These are phyloP conservation scores for Pegoplata infirma DNA, from an alignment of 2,888 invertebrate species.

Conservation along the genomic window DNA sequence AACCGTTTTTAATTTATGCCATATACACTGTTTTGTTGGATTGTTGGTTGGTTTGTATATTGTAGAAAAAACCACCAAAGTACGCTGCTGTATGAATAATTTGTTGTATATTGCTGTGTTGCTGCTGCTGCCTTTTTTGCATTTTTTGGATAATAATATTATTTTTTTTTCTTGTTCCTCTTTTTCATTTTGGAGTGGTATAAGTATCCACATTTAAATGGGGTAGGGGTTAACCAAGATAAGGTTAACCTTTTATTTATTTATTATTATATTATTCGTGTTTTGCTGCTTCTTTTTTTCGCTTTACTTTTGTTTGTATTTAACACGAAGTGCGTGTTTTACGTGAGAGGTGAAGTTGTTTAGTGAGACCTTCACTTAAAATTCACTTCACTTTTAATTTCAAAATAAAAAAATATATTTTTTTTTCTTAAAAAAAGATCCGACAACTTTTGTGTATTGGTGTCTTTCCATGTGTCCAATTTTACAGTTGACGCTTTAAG, in stretches of 20 bases:
- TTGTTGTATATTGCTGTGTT: conserved; percentile 23
- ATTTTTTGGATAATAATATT: not conserved
- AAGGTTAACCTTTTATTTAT: conserved; percentile 35
- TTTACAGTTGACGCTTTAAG: not conserved
- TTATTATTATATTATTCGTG: no score
- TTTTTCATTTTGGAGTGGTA: conserved; percentile 51
- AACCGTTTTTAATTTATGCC: conserved; percentile 55
- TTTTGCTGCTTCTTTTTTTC: not conserved
- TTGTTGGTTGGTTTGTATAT: no score
- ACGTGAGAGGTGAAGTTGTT: conserved; percentile 32
- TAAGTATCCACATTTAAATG: not conserved
- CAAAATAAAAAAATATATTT: no score
- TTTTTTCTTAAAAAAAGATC: conserved; percentile 16
- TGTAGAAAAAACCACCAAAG: no score
- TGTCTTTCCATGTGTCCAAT: conserved; percentile 4
- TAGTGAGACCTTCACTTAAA: conserved; percentile 36
- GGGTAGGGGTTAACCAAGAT: conserved; percentile 23
- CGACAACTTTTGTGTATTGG: not conserved
- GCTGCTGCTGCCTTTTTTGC: conserved; percentile 5
- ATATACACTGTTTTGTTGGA: conserved; percentile 2
- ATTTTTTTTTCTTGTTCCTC: conserved; percentile 33
- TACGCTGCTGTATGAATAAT: conserved; percentile 30
- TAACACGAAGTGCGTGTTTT: conserved; percentile 42
- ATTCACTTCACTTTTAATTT: conserved; percentile 29
- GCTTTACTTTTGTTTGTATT: not conserved